Percentiles rank a stretch among this genome's conserved stretches.
phyloP scores from a whole-genome alignment of 2,797 vertebrate species.

The Ceryle rudis region DNA sequence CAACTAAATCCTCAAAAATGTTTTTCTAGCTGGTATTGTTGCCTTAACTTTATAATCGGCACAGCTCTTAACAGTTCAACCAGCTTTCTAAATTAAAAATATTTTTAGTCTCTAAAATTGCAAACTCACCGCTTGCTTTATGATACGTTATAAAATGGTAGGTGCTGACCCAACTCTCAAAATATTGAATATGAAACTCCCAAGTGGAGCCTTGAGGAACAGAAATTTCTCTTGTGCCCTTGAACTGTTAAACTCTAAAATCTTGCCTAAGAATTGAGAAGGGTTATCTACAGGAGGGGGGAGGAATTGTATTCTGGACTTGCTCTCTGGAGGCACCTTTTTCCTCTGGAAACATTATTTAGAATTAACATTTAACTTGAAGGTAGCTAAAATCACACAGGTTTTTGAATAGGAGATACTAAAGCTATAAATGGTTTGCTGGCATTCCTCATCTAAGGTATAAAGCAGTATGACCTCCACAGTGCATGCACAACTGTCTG shows the following conservation, averaged over 20 bases:
- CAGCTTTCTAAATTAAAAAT: constrained; percentile 33
- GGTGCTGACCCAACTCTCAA: background rate
- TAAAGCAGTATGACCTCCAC: background rate
- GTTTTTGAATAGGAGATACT: background rate
- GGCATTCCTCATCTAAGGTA: background rate
- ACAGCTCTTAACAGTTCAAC: background rate
- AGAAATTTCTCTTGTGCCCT: background rate
- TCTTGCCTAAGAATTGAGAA: background rate
- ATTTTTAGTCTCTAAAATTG: background rate
- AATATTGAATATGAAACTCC: background rate
- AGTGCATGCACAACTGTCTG: background rate
- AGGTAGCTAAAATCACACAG: background rate
- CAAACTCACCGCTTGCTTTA: background rate
- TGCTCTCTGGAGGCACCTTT: background rate
- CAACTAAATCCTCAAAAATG: background rate
- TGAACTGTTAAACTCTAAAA: background rate
- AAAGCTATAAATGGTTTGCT: background rate
- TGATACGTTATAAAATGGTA: background rate
- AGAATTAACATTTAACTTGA: background rate
- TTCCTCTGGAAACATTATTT: background rate
- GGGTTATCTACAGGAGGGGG: background rate
- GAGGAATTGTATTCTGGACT: background rate
- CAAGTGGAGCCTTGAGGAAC: background rate
- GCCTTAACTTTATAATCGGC: background rate
- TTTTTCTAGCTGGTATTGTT: background rate